A percentile compares a stretch with the other conserved stretches of the same genome.
phyloP scores from a whole-genome alignment of 2,113 vertebrate species.

The Dendropsophus ebraccatus region DNA sequence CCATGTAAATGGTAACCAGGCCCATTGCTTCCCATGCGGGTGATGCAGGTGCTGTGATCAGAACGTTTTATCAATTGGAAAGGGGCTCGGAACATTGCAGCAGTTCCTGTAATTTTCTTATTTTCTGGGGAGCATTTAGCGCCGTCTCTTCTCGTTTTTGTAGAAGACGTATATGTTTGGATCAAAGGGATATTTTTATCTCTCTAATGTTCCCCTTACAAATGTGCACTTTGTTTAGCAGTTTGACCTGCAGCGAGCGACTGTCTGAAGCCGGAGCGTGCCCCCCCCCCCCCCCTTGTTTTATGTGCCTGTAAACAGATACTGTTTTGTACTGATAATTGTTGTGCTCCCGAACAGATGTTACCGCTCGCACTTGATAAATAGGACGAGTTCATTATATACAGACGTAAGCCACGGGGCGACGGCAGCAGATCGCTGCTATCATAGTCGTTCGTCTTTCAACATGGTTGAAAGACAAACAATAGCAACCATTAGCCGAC shows the following conservation, averaged over 20 bases:
- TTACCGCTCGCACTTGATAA: slow-evolving; percentile 62
- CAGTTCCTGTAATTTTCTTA: background rate
- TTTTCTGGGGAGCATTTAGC: background rate
- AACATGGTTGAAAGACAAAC: too few species aligned
- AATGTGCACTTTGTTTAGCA: slow-evolving; percentile 65
- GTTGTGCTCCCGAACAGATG: slow-evolving; percentile 64
- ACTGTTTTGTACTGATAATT: slow-evolving; percentile 64
- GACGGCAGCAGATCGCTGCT: too few species aligned
- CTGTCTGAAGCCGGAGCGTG: slow-evolving; percentile 65
- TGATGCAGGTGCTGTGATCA: background rate
- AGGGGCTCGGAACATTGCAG: background rate
- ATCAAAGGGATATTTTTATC: slow-evolving; percentile 61
- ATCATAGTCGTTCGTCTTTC: too few species aligned
- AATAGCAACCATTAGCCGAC: too few species aligned
- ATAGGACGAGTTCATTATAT: slow-evolving; percentile 63
- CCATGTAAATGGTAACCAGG: background rate
- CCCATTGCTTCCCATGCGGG: background rate
- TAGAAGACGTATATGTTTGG: background rate
- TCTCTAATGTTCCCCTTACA: slow-evolving; percentile 62
- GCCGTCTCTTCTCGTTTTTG: background rate
- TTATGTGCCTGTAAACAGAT: slow-evolving; percentile 63
- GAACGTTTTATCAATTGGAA: background rate
- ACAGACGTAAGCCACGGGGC: slow-evolving; percentile 60
- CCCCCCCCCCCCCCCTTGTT: slow-evolving; percentile 66
- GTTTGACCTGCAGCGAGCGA: slow-evolving; percentile 48